Evolutionary conservation across 1,140 invertebrate genomes (phyloP), one percentile per base, ranked within the genome.

Genomic region (Drosophila athabasca): DNA sequence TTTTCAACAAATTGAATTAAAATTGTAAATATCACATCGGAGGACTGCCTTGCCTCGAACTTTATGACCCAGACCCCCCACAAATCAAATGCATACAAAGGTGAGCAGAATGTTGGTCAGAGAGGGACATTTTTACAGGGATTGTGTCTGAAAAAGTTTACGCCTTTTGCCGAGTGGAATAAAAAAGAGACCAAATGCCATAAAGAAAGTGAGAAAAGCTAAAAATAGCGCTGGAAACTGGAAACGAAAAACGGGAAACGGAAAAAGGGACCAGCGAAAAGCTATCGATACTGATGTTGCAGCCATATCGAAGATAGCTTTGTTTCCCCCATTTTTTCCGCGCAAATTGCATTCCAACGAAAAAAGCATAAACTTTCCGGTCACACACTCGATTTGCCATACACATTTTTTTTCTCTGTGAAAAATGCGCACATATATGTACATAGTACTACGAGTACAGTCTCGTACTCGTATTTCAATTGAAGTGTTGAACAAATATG

Each of bases 1-100:
- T 70, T 77, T 69, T 65, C 54, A 66, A 65, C 65, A 82, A 79
- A 87, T 88, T 87, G 84, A 88, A 87, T 87, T 87, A 72, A 88
- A 87, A 88, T 87, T 87, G 83, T 88, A 87, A 87, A 87, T 87
- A 76, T 83, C 70, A 58, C 71, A 67, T 64, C 59, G 35, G 39
- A 59, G 65, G 62, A 64, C 49, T 45, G 73, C 65, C 69, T 62
- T 45, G 73, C 65, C 69, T 62, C 46, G 69, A 87, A 71, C 78
- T 87, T 82, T 87, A 85, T 85, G 74, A 78, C 69, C 83, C 35
- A 9, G 0, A 7, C 26, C 82, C 24, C 24, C 24, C 24, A 5
- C 82, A 87, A 85, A 87, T 85, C 82, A 85, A 82, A 78, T 87
- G 69, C 78, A 75, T 74, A 75, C 62, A 59, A 75, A 67, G 62